A percentile compares a stretch with the other conserved stretches of the same genome.
Conservation (phyloP, 35 echinoderm and acorn worm species). For the Amphiura filiformis region DNA sequence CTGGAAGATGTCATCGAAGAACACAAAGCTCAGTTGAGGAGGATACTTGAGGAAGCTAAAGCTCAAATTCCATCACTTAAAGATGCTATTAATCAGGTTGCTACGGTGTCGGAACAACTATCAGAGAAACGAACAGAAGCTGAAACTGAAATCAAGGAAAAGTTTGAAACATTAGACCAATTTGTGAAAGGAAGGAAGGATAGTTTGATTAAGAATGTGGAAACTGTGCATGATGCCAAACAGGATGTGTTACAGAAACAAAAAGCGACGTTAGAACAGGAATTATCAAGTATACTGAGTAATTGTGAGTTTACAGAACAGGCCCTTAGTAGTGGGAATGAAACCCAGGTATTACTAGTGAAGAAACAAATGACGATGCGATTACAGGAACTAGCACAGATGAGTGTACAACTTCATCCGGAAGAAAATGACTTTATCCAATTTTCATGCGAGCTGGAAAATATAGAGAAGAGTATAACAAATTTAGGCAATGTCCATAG, state of each 20-base stretch:
- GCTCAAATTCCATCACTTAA: slow-evolving; percentile 78
- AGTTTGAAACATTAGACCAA: slow-evolving; percentile 77
- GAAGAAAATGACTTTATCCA: slow-evolving; percentile 94
- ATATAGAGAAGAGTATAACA: slow-evolving; percentile 76
- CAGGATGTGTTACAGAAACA: slow-evolving; percentile 83
- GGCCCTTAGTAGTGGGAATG: slow-evolving; percentile 71
- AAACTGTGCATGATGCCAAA: slow-evolving; percentile 73
- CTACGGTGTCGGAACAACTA: slow-evolving; percentile 57
- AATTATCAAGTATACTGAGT: slow-evolving; percentile 72
- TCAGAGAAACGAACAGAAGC: slow-evolving; percentile 65
- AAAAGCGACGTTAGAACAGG: slow-evolving; percentile 48
- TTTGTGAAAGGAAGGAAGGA: slow-evolving; percentile 69
- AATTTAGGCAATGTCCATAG: slow-evolving; percentile 73
- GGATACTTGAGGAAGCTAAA: slow-evolving; percentile 80
- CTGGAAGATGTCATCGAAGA: slow-evolving; percentile 86
- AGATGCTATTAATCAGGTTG: slow-evolving; percentile 68
- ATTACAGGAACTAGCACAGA: slow-evolving; percentile 71
- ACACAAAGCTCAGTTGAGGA: slow-evolving; percentile 79
- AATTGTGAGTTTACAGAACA: slow-evolving; percentile 95
- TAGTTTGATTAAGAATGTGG: slow-evolving; percentile 65
- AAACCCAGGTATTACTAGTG: slow-evolving; percentile 78
- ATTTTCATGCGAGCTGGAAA: slow-evolving; percentile 56
- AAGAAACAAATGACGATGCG: slow-evolving; percentile 89
- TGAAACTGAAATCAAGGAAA: slow-evolving; percentile 63
- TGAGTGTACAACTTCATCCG: slow-evolving; percentile 68